Evolutionary conservation across 2,113 vertebrate genomes (phyloP).

Genomic region (human): DNA sequence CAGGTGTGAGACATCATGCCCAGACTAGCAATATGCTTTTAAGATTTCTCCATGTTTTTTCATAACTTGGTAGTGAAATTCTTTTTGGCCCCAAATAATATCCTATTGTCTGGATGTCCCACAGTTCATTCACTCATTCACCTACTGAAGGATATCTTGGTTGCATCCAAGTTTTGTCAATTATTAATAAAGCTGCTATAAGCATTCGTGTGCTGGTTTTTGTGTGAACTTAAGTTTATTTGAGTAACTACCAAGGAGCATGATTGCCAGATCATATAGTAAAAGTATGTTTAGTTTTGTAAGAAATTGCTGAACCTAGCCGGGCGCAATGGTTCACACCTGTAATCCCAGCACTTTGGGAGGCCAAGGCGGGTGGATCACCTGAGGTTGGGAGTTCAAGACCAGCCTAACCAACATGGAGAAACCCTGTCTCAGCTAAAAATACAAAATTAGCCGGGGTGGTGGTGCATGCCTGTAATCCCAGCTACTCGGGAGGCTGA

Average conservation of each 20-base stretch:
- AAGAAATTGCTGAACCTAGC: not conserved
- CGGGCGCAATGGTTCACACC: too few species aligned
- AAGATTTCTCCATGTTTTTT: not conserved
- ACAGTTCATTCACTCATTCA: not conserved
- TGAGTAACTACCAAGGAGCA: not conserved
- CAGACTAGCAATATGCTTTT: not conserved
- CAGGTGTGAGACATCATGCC: not conserved
- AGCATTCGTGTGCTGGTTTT: not conserved
- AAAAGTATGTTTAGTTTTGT: not conserved
- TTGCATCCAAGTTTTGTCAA: not conserved
- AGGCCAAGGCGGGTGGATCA: too few species aligned
- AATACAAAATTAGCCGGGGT: too few species aligned
- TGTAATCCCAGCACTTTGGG: too few species aligned
- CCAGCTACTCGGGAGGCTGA: too few species aligned
- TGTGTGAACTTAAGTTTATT: not conserved
- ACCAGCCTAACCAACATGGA: too few species aligned
- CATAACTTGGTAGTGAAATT: conserved; percentile 1
- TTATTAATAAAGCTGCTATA: conserved; percentile 17
- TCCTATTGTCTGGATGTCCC: not conserved
- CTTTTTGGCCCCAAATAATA: not conserved
- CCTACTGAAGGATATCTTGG: not conserved
- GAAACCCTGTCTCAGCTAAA: too few species aligned
- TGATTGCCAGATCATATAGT: not conserved
- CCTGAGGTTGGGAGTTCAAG: too few species aligned
- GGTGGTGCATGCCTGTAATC: too few species aligned